Evolutionary conservation across 2,797 vertebrate genomes (phyloP), one percentile per base, ranked within the genome.

Genomic region (Propithecus deckenii): DNA sequence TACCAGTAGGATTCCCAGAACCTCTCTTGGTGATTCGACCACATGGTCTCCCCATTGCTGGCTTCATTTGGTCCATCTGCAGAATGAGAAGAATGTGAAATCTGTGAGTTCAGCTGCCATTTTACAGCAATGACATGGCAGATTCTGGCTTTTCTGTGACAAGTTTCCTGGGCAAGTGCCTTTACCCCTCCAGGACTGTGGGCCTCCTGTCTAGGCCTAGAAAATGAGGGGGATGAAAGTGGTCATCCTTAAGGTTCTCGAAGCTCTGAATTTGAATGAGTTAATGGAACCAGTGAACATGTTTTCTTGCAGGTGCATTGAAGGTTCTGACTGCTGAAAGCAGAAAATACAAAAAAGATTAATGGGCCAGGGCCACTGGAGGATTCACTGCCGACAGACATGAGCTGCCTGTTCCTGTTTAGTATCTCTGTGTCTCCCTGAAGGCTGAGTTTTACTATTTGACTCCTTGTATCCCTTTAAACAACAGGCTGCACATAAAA

Each of bases 361-460:
- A 91, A 89, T 93, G 80, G 84, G 57, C 50, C 72, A 17, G 67
- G 43, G 30, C 74, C 30, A 4, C 61, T 65, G 9, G 84, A 93
- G 67, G 65, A 92, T 92, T 95, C 95, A 71, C 35, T 59, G 92
- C 65, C 1, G 0, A 57, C 55, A 88, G 85, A 86, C 52, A 67
- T 0, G 35, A 93, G 72, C 76, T 69, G 86, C 52, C 86, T 91
- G 43, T 59, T 93, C 57, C 94, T 3, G 1, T 85, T 91, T 95
- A 96, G 89, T 65, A 23, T 88, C 83, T 92, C 89, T 88, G 80
- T 32, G 28, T 95, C 94, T 97, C 96, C 91, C 76, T 65, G 50
- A 94, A 90, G 80, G 46, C 86, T 71, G 67, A 76, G 30, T 88
- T 94, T 96, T 79, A 93, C 91, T 96, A 52, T 95, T 65, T 90